Conservation (phyloP, 1,140 invertebrate genomes). For the Ditylenchus dipsaci region DNA sequence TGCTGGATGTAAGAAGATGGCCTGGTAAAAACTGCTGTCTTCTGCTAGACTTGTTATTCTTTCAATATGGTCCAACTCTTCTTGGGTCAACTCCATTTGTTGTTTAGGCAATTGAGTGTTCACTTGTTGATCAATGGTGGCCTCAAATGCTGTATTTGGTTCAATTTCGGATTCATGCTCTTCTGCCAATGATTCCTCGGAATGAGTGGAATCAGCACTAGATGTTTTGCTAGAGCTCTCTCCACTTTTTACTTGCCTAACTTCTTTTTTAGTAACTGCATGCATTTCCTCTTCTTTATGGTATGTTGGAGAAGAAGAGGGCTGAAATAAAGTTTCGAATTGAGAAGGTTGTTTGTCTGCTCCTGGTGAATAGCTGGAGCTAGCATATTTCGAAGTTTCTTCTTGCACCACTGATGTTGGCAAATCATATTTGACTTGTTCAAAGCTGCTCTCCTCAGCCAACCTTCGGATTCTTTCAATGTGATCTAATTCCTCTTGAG, state of each 20-base stretch:
- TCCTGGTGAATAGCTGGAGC: too few species aligned
- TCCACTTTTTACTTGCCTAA: background rate
- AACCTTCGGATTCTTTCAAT: conserved; percentile 3
- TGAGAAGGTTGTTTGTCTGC: background rate
- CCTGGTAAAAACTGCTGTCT: conserved; percentile 18
- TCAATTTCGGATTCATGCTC: background rate
- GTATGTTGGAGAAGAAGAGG: too few species aligned
- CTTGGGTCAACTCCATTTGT: conserved; percentile 21
- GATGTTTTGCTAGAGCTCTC: conserved; percentile 1
- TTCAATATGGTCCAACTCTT: conserved; percentile 40
- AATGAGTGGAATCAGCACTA: conserved; percentile 1
- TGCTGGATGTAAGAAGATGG: too few species aligned
- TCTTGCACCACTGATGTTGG: too few species aligned
- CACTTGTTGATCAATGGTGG: too few species aligned
- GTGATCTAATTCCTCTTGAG: conserved; percentile 12
- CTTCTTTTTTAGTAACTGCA: background rate
- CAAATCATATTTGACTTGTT: too few species aligned
- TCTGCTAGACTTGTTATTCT: conserved; percentile 27
- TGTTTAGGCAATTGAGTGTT: background rate
- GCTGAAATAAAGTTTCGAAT: conserved; percentile 3
- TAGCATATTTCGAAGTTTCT: background rate
- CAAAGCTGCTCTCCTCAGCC: too few species aligned
- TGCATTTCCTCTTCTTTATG: conserved; percentile 1
- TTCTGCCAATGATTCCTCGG: background rate
- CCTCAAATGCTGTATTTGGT: background rate